These are phyloP conservation scores for Leucophenga varia DNA, from an alignment of 1,140 invertebrate species.

Conservation along the genomic window DNA sequence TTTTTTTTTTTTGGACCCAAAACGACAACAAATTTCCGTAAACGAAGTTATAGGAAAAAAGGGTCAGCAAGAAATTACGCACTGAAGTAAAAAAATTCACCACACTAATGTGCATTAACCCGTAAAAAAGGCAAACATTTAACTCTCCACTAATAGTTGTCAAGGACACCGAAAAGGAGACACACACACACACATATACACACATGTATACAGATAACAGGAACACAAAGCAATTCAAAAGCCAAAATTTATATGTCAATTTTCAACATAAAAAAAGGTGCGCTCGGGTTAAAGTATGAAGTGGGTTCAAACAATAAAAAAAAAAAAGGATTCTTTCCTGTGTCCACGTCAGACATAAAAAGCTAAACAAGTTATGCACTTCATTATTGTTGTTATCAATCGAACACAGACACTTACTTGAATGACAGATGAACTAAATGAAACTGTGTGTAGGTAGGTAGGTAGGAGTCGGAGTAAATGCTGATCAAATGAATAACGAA, in stretches of 20 bases:
- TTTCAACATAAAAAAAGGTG: constrained; percentile 44
- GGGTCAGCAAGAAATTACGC: constrained; percentile 9
- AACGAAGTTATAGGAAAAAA: no score
- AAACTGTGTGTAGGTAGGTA: constrained; percentile 14
- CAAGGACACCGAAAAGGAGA: background rate
- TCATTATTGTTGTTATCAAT: constrained; percentile 51
- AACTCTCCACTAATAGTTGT: constrained; percentile 30
- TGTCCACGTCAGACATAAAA: no score
- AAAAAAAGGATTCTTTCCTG: constrained; percentile 31
- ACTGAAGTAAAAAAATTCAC: constrained; percentile 46
- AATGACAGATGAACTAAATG: constrained; percentile 27
- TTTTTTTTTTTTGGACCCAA: no score
- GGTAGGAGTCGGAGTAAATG: no score
- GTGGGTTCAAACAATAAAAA: constrained; percentile 8
- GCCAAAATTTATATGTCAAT: constrained; percentile 47
- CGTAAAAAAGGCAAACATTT: constrained; percentile 48
- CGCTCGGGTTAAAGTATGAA: background rate
- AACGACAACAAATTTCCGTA: no score
- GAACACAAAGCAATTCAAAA: constrained; percentile 40
- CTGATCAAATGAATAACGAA: no score
- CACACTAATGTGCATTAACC: constrained; percentile 46
- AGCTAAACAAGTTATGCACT: constrained; percentile 18
- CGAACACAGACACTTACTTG: constrained; percentile 39
- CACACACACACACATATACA: no score
- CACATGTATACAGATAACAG: no score